phyloP scores from a whole-genome alignment of 2,888 invertebrate species.

The Acanthosepion pharaonis region DNA sequence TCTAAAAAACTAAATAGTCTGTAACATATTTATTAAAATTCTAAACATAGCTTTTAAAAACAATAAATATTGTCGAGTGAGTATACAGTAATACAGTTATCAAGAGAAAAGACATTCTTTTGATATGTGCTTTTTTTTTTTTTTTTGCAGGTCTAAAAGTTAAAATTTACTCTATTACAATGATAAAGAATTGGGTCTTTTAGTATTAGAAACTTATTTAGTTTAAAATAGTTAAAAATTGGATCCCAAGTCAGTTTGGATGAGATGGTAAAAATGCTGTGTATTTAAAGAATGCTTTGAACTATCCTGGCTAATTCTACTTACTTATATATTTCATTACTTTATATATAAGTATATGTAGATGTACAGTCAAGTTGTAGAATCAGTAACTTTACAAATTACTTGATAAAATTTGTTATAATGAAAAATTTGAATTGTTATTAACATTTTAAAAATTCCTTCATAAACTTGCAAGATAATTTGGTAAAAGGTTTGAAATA shows the following conservation, averaged over 20 bases:
- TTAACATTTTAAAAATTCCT: not conserved
- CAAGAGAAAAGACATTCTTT: too few species aligned
- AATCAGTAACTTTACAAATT: not conserved
- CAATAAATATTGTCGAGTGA: too few species aligned
- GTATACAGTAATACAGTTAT: too few species aligned
- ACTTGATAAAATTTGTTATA: not conserved
- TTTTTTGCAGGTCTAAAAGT: too few species aligned
- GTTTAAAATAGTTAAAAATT: constrained; percentile 10
- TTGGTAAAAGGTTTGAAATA: not conserved
- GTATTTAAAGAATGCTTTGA: not conserved
- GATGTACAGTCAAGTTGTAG: not conserved
- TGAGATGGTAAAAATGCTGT: not conserved
- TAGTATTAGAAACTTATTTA: not conserved
- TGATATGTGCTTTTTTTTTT: too few species aligned
- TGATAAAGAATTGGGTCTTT: not conserved
- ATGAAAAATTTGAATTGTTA: not conserved
- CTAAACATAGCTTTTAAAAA: too few species aligned
- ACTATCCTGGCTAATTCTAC: not conserved
- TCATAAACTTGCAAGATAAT: not conserved
- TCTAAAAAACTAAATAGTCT: too few species aligned
- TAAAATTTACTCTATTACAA: too few species aligned
- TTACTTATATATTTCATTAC: not conserved
- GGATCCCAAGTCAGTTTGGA: not conserved
- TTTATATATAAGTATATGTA: not conserved
- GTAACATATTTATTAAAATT: too few species aligned